Percentiles rank a stretch among this genome's conserved stretches.
phyloP scores from a whole-genome alignment of 2,888 invertebrate species.

The Phyllotreta striolata region DNA sequence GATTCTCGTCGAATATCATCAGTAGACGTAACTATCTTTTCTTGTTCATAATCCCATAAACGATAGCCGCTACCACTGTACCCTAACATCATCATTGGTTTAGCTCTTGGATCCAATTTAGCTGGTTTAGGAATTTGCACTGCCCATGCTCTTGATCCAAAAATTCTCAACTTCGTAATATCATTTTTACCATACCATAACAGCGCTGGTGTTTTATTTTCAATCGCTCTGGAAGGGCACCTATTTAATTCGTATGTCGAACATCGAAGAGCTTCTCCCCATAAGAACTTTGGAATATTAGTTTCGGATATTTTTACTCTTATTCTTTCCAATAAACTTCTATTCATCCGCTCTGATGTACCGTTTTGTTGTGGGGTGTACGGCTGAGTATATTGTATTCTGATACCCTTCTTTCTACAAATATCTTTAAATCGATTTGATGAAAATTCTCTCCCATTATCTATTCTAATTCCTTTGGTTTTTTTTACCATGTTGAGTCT shows the following conservation, averaged over 20 bases:
- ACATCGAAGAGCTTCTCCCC: constrained; percentile 32
- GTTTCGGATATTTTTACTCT: constrained; percentile 41
- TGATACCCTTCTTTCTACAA: constrained; percentile 27
- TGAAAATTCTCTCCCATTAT: constrained; percentile 37
- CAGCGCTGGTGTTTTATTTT: constrained; percentile 27
- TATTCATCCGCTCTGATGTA: constrained; percentile 43
- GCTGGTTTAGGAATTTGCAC: constrained; percentile 27
- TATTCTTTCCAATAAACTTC: constrained; percentile 43
- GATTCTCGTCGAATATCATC: constrained; percentile 14
- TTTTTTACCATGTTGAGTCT: constrained; percentile 34
- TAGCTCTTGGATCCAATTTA: constrained; percentile 29
- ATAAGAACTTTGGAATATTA: constrained; percentile 40
- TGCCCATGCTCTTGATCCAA: constrained; percentile 32
- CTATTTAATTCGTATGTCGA: constrained; percentile 36
- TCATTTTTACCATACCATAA: constrained; percentile 29
- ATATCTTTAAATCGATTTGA: constrained; percentile 34
- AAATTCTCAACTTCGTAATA: constrained; percentile 23
- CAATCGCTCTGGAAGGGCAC: constrained; percentile 23
- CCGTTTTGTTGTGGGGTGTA: constrained; percentile 45
- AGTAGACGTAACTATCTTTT: constrained; percentile 7
- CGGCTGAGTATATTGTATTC: constrained; percentile 38
- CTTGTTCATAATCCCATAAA: constrained; percentile 22
- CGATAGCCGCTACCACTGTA: constrained; percentile 36
- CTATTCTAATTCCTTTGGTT: constrained; percentile 33
- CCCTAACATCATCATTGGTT: constrained; percentile 29